These are phyloP conservation scores for Petroica traversi DNA, from an alignment of 2,113 vertebrate species.

Conservation along the genomic window DNA sequence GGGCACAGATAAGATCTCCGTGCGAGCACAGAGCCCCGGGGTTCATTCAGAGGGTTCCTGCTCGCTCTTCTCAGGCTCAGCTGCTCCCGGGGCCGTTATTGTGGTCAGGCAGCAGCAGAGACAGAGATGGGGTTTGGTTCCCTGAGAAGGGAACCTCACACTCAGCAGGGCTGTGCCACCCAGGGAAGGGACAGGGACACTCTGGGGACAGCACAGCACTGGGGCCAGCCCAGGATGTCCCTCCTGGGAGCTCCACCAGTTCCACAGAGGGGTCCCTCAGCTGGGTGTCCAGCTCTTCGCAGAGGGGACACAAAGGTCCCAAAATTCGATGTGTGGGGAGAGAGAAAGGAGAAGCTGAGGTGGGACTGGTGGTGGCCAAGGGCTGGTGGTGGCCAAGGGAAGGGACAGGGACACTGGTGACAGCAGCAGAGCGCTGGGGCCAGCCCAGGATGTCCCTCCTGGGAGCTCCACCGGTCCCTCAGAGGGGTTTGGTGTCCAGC, in stretches of 20 bases:
- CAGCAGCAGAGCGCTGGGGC: background rate
- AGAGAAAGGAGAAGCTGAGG: background rate
- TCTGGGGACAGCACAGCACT: background rate
- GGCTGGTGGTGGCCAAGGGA: background rate
- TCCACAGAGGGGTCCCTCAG: background rate
- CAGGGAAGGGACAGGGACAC: background rate
- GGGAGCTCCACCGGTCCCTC: background rate
- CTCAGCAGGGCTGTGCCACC: background rate
- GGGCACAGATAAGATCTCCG: constrained; percentile 41
- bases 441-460: background rate
- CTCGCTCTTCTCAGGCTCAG: constrained; percentile 55
- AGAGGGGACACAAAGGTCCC: background rate
- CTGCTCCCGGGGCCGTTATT: constrained; percentile 79
- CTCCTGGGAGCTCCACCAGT: background rate
- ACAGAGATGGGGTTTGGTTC: background rate
- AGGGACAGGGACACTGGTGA: background rate
- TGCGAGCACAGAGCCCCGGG: background rate
- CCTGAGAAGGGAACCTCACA: background rate
- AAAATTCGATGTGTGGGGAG: fast-evolving
- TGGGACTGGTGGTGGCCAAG: background rate
- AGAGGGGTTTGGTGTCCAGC: background rate
- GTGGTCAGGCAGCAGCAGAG: constrained; percentile 76
- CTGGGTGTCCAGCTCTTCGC: background rate
- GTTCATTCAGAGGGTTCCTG: background rate
- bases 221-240: background rate